Percentiles rank a stretch among this genome's conserved stretches.
Evolutionary conservation across 2,113 vertebrate species (phyloP).

Genomic region (Nothobranchius kuhntae): DNA sequence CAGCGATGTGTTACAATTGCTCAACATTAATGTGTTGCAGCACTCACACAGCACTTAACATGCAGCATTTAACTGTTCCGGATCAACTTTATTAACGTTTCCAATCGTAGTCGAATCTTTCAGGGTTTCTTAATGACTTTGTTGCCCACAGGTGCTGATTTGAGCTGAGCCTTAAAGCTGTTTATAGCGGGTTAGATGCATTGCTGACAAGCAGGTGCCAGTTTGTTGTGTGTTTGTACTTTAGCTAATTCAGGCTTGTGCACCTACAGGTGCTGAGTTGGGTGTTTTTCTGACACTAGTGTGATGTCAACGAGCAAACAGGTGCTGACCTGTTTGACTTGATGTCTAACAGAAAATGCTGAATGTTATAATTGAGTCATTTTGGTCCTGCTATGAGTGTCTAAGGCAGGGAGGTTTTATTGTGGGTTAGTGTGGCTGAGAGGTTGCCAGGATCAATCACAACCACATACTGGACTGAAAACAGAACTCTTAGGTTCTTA

Average conservation of each 20-base stretch:
- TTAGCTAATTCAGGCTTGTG: slow-evolving; percentile 33
- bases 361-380: slow-evolving; percentile 1
- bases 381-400: slow-evolving; percentile 18
- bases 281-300: slow-evolving; percentile 32
- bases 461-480: slow-evolving; percentile 31
- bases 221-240: slow-evolving; percentile 32
- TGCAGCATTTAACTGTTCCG: slow-evolving; percentile 5
- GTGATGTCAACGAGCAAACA: slow-evolving; percentile 35
- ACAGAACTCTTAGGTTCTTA: slow-evolving; percentile 31
- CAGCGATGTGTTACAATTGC: neutral
- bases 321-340: slow-evolving; percentile 27
- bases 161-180: slow-evolving; percentile 42
- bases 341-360: slow-evolving; percentile 15
- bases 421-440: slow-evolving; percentile 34
- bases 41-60: neutral
- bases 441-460: slow-evolving; percentile 41
- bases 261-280: slow-evolving; percentile 49
- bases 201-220: slow-evolving; percentile 57
- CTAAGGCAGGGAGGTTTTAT: slow-evolving; percentile 24
- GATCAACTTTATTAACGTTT: slow-evolving; percentile 15
- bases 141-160: slow-evolving; percentile 47
- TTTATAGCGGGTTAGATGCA: slow-evolving; percentile 34
- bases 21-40: neutral
- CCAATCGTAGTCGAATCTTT: slow-evolving; percentile 1
- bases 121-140: slow-evolving; percentile 14